Evolutionary conservation across 2,888 invertebrate genomes (phyloP).

Genomic region (Chloromyia formosa): DNA sequence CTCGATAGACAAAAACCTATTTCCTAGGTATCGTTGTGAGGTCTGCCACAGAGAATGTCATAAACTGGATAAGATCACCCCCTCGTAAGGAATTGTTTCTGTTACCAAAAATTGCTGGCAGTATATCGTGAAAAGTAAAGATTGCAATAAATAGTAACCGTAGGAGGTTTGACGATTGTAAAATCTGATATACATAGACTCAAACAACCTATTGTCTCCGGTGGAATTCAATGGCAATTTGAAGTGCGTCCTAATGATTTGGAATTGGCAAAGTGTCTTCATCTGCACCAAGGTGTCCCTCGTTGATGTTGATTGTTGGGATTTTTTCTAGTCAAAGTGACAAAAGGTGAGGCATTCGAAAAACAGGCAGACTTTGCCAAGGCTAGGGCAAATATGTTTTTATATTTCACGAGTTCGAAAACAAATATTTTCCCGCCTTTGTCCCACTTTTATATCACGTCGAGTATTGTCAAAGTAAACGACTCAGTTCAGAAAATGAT

Average conservation of each 20-base stretch:
- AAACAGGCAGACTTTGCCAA: no score
- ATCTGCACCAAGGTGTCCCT: neutral
- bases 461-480: no score
- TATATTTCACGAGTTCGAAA: no score
- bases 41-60: slow-evolving; percentile 22
- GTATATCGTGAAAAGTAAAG: slow-evolving; percentile 22
- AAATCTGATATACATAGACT: neutral
- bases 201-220: slow-evolving; percentile 19
- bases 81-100: slow-evolving; percentile 32
- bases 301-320: no score
- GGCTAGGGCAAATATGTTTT: no score
- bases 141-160: slow-evolving; percentile 24
- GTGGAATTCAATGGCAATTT: neutral
- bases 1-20: slow-evolving; percentile 31
- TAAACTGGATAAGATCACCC: slow-evolving; percentile 38
- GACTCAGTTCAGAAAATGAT: no score
- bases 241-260: slow-evolving; percentile 23
- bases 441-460: no score
- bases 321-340: no score
- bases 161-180: slow-evolving; percentile 25
- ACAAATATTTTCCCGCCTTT: no score
- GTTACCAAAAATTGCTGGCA: slow-evolving; percentile 40
- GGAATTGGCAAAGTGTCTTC: neutral
- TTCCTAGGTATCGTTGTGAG: slow-evolving; percentile 45
- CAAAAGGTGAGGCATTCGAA: no score